A percentile compares a stretch with the other conserved stretches of the same genome.
These are phyloP conservation scores for Corythornis madagascariensis DNA, from an alignment of 2,113 vertebrate genomes.

Conservation along the genomic window DNA sequence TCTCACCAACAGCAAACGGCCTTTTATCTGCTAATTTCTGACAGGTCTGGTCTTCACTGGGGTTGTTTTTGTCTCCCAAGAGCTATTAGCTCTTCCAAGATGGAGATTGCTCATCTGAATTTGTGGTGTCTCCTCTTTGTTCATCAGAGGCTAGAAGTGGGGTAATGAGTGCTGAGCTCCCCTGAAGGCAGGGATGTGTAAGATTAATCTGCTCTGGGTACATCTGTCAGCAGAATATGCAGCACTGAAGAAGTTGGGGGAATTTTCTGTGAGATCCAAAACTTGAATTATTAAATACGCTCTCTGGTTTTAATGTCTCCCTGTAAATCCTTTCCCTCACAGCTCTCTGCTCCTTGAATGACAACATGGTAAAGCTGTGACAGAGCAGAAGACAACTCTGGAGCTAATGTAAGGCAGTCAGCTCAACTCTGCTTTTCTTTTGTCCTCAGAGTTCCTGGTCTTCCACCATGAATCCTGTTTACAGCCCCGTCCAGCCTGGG, in stretches of 20 bases:
- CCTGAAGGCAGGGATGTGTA: background rate
- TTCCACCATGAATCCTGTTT: conserved; percentile 98
- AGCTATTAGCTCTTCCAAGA: background rate
- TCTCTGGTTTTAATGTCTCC: background rate
- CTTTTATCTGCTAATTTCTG: background rate
- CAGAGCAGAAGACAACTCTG: background rate
- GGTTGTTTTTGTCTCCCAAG: background rate
- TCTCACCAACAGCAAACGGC: background rate
- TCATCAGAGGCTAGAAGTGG: background rate
- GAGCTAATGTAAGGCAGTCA: fast-evolving
- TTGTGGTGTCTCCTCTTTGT: background rate
- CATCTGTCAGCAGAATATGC: background rate
- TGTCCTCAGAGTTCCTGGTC: conserved; percentile 86
- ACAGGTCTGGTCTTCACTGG: background rate
- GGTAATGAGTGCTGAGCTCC: background rate
- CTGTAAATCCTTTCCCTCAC: conserved; percentile 11
- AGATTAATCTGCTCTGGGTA: background rate
- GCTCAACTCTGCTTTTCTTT: conserved; percentile 56
- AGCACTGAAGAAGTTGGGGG: background rate
- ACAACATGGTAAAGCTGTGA: background rate
- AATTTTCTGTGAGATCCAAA: background rate
- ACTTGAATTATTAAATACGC: conserved; percentile 29
- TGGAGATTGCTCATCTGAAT: background rate
- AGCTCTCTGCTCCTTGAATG: background rate
- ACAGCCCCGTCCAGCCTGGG: conserved; percentile 97